Evolutionary conservation across 1,140 invertebrate genomes (phyloP), one percentile per base, ranked within the genome.

Genomic region (Brachionus rotundiformis): DNA sequence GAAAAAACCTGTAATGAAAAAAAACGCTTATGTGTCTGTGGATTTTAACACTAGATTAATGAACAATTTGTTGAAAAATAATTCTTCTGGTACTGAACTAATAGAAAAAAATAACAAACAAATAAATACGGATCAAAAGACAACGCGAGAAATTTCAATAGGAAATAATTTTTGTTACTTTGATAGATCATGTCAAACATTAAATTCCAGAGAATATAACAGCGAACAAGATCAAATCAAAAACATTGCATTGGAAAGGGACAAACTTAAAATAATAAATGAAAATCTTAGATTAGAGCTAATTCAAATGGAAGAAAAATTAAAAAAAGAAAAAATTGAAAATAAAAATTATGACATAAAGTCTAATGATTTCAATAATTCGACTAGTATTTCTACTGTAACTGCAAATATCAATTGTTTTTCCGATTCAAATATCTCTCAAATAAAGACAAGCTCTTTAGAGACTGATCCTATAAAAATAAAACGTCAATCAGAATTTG

Each of bases 231-330:
- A 16, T 13, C 23, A 77, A 59, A 79, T 59, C 31, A 10, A 79
- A 25, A 39, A 41, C n/a, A 59, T 79, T 23, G 76, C 54, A 33
- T 13, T 23, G 11, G 76, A 79, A 59, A 54, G 59, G 41, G 31
- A 63, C 25, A 36, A 39, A 5, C 36, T 79, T 3, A 79, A 59
- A 19, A 29, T 33, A n/a, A n/a, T 54, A 7, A 79, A 79, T 27
- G 27, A n/a, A 36, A 49, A 79, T 8, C 27, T 79, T 7, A 79
- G 16, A 41, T 19, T n/a, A 29, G 7, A 63, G 36, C 25, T 79
- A n/a, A 63, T n/a, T 36, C 29, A 79, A 63, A 79, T 79, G 47
- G 76, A 79, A 27, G 33, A 36, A 19, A 63, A 59, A 63, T 79
- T 79, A 16, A 25, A 13, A 11, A 23, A 19, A 11, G 76, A 79